A percentile compares a stretch with the other conserved stretches of the same genome.
Conservation (phyloP, 2,113 vertebrate species). For the Gnathonemus longibarbis region DNA sequence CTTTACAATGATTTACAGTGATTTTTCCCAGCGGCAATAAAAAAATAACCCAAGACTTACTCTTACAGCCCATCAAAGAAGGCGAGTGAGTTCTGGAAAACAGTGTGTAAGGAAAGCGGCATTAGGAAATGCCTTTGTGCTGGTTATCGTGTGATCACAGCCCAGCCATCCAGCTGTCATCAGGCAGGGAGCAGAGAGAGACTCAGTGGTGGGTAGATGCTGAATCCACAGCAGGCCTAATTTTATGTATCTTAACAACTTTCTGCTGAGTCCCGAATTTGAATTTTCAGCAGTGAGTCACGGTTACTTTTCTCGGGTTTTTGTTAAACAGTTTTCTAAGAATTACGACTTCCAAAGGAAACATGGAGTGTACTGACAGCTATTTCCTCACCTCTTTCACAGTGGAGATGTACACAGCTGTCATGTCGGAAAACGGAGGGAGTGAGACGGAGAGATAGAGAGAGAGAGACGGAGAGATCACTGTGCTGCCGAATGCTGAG, state of each 20-base stretch:
- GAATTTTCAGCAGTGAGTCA: neutral
- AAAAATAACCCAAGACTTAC: neutral
- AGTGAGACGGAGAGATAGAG: neutral
- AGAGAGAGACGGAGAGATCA: neutral
- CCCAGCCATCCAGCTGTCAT: neutral
- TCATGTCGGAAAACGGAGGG: neutral
- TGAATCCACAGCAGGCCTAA: neutral
- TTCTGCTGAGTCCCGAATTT: neutral
- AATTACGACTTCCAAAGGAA: neutral
- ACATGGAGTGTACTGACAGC: neutral
- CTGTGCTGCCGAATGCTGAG: neutral
- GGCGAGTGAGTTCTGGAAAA: neutral
- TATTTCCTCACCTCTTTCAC: neutral
- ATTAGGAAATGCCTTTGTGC: neutral
- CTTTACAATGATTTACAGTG: neutral
- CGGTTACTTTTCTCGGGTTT: neutral
- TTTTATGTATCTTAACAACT: neutral
- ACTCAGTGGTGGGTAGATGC: neutral
- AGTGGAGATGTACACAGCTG: neutral
- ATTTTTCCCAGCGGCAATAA: neutral
- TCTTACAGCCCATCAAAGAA: neutral
- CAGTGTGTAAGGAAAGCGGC: neutral
- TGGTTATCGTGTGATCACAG: neutral
- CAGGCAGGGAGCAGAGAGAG: neutral
- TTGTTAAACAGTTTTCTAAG: neutral